Conservation (phyloP, 2,888 invertebrate genomes). For the Hypomecis atomaria region DNA sequence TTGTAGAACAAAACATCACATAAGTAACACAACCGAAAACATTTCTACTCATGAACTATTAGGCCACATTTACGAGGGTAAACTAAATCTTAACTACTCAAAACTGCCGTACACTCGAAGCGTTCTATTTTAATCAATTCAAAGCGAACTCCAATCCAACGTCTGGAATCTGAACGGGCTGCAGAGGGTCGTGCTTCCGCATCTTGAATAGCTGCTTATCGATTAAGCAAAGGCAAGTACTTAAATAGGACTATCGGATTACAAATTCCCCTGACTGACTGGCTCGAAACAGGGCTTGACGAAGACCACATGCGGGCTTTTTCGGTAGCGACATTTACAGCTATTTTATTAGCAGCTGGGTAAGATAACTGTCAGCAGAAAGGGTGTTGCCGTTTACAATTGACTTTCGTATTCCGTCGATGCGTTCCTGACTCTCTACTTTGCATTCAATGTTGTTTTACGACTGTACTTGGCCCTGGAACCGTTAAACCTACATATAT, state of each 20-base stretch:
- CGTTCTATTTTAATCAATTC: conserved; percentile 40
- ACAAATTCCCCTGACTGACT: conserved; percentile 31
- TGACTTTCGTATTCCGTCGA: conserved; percentile 28
- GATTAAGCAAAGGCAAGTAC: conserved; percentile 38
- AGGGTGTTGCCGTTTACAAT: conserved; percentile 28
- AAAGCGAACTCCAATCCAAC: conserved; percentile 26
- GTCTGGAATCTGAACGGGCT: conserved; percentile 35
- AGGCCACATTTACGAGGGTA: conserved; percentile 17
- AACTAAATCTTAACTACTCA: conserved; percentile 23
- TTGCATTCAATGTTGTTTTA: conserved; percentile 36
- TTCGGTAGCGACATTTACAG: conserved; percentile 36
- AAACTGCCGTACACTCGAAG: conserved; percentile 24
- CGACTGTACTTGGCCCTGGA: conserved; percentile 23
- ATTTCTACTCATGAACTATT: conserved; percentile 12
- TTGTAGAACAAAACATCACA: conserved; percentile 14
- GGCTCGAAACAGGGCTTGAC: conserved; percentile 33
- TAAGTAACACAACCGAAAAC: not conserved
- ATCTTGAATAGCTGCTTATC: conserved; percentile 41
- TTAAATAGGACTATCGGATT: conserved; percentile 41
- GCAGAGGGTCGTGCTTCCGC: conserved; percentile 41
- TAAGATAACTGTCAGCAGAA: conserved; percentile 36
- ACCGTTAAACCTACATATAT: conserved; percentile 32
- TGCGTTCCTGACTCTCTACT: conserved; percentile 24
- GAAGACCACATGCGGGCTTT: conserved; percentile 41
- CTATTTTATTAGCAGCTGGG: conserved; percentile 37